Base-by-base conservation (phyloP, 1,140 invertebrate genomes). In the Samia ricini region DNA sequence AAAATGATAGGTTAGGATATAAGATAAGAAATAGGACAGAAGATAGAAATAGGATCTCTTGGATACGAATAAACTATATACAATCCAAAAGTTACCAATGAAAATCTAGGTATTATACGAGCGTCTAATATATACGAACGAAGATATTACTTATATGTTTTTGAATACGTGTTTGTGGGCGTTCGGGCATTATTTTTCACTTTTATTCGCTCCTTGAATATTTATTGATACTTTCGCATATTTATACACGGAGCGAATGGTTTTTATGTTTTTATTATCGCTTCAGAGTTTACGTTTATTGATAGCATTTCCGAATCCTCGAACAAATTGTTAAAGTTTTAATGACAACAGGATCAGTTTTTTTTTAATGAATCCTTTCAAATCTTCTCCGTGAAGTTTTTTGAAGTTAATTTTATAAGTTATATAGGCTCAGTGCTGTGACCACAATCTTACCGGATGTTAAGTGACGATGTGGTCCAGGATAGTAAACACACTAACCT, bases 101-200 rank as follows among this genome's bases (percentile, higher is more conserved):
- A n/a, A n/a, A n/a, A n/a, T n/a, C n/a, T n/a, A n/a, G n/a, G n/a
- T n/a, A n/a, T n/a, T n/a, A n/a, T n/a, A n/a, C n/a, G n/a, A n/a
- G n/a, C n/a, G n/a, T n/a, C n/a, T n/a, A n/a, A n/a, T n/a, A n/a
- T n/a, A n/a, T n/a, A n/a, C n/a, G n/a, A n/a, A n/a, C n/a, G n/a
- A n/a, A n/a, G n/a, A n/a, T n/a, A n/a, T n/a, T 42, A 42, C 7
- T 42, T 42, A 42, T 42, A 42, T 42, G 33, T 50, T 59, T 19
- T 49, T 36, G 20, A 49, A 50, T 24, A 23, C 19, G 57, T 63
- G 50, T 54, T 33, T 63, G 52, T 54, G 19, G 49, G 7, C 24
- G 65, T 54, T 48, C 42, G 60, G 49, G 56, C 33, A 36, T 21
- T 64, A 42, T n/a, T 42, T 42, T 42, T 42, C 33, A 42, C 33